phyloP scores from a whole-genome alignment of 2,888 invertebrate genomes.

The Microctonus brassicae region DNA sequence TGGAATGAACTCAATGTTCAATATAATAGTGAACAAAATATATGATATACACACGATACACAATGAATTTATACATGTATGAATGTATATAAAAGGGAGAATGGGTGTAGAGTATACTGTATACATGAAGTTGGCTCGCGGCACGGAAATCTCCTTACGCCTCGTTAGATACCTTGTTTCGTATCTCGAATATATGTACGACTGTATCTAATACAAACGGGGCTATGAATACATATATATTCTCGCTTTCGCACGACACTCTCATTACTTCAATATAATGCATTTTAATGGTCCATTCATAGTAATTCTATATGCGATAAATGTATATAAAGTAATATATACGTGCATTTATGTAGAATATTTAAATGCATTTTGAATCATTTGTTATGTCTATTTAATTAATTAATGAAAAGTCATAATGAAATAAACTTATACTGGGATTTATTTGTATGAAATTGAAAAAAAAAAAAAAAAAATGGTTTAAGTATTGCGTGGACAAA shows the following conservation, averaged over 20 bases:
- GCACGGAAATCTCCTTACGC: constrained; percentile 56
- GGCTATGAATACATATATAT: constrained; percentile 37
- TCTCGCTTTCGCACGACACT: constrained; percentile 47
- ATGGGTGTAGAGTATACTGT: constrained; percentile 51
- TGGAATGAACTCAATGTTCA: background rate
- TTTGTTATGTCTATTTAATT: background rate
- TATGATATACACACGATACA: background rate
- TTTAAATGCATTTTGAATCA: background rate
- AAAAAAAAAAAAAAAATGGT: background rate
- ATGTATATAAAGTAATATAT: background rate
- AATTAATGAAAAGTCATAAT: background rate
- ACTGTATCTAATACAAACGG: constrained; percentile 42
- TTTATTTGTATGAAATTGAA: background rate
- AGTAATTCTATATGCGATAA: constrained; percentile 17
- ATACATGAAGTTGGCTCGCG: constrained; percentile 50
- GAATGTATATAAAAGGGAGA: background rate
- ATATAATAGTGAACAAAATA: background rate
- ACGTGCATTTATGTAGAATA: background rate
- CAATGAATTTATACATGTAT: background rate
- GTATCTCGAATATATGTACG: constrained; percentile 51
- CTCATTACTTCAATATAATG: constrained; percentile 54
- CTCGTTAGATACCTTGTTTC: constrained; percentile 62
- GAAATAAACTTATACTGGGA: background rate
- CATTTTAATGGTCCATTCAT: constrained; percentile 58
- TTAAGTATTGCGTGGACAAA: constrained; percentile 44